phyloP scores from a whole-genome alignment of 2,888 invertebrate species.

The Crematogaster levior region DNA sequence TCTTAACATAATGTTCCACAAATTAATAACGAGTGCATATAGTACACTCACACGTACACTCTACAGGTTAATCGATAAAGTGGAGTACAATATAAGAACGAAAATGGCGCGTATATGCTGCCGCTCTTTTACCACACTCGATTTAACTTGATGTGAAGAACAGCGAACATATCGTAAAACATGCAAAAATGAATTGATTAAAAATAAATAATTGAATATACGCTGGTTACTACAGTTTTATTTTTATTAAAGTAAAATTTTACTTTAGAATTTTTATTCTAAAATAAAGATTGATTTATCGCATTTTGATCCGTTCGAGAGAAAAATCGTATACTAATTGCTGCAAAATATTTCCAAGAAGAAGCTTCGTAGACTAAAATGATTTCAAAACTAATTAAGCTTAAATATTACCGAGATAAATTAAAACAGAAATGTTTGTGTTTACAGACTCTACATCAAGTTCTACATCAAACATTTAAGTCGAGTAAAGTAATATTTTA shows the following conservation, averaged over 20 bases:
- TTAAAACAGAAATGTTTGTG: constrained; percentile 7
- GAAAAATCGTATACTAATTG: neutral
- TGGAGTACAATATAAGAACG: constrained; percentile 35
- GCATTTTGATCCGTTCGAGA: neutral
- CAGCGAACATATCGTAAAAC: neutral
- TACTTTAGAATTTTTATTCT: neutral
- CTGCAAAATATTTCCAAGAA: neutral
- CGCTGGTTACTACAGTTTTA: neutral
- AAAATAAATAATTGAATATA: neutral
- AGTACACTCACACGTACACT: neutral
- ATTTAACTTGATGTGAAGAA: constrained; percentile 6
- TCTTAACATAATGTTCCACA: neutral
- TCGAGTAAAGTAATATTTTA: neutral
- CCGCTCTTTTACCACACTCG: neutral
- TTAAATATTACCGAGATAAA: neutral
- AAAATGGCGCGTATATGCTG: constrained; percentile 4
- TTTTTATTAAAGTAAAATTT: constrained; percentile 1
- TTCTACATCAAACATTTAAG: neutral
- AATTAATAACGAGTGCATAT: constrained; percentile 26
- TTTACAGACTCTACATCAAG: neutral
- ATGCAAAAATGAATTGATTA: neutral
- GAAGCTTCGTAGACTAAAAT: neutral
- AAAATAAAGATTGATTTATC: neutral
- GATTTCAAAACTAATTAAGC: constrained; percentile 1
- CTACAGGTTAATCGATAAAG: constrained; percentile 45